Conservation (phyloP, 2,797 vertebrate genomes). For the Sebastes paucispinis region DNA sequence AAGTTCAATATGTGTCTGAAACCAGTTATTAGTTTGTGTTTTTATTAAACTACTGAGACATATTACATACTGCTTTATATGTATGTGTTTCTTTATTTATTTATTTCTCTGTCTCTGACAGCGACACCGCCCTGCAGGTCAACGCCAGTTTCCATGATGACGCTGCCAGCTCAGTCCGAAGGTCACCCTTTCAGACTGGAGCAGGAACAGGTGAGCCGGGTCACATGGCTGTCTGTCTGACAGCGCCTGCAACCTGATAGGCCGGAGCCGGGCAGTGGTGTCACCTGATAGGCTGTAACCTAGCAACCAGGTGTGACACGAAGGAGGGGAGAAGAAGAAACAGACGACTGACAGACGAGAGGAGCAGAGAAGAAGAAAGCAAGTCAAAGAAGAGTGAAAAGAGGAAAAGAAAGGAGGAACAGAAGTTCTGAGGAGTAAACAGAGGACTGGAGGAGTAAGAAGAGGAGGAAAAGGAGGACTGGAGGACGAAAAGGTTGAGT, state of each 20-base stretch:
- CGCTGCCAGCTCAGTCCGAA: constrained; percentile 18
- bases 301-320: constrained; percentile 13
- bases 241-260: constrained; percentile 44
- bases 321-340: constrained; percentile 4
- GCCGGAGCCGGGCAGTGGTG: not conserved
- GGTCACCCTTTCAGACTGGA: constrained; percentile 34
- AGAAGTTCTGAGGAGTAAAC: not conserved
- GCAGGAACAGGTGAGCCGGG: constrained; percentile 28
- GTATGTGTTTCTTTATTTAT: not conserved
- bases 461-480: not conserved
- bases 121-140: not conserved
- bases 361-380: not conserved
- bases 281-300: constrained; percentile 48
- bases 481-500: not conserved
- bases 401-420: not conserved
- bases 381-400: not conserved
- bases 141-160: not conserved
- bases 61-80: not conserved
- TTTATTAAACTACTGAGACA: not conserved
- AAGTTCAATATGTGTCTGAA: not conserved
- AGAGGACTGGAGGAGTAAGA: not conserved
- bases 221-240: constrained; percentile 39
- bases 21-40: not conserved
- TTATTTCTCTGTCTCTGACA: not conserved
- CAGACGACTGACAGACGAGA: not conserved